Evolutionary conservation across 2,888 invertebrate genomes (phyloP), one percentile per base, ranked within the genome.

Genomic region (Harpalus rufipes): DNA sequence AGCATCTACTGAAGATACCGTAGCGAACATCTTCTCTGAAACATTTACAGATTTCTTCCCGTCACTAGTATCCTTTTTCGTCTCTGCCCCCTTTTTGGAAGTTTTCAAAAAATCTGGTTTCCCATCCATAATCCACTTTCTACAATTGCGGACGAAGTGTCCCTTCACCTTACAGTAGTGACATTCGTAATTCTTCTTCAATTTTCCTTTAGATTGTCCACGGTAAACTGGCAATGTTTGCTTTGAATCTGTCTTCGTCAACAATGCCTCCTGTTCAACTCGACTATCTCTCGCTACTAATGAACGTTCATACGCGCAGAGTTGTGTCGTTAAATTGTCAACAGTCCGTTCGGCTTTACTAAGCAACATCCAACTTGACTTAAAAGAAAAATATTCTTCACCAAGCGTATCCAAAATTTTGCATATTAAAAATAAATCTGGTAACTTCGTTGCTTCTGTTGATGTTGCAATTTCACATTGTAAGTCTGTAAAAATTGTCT

Each of bases 181-280:
- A n/a, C 1, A 58, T 1, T 58, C 58, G 58, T 58, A 58, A 58
- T 58, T 58, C 58, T 58, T 58, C 14, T 58, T 58, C 4, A n/a
- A n/a, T 58, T 58, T 58, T 10, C 58, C 58, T 58, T 58, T 58
- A 58, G 58, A 58, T 14, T n/a, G n/a, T n/a, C n/a, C n/a, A n/a
- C n/a, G n/a, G n/a, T n/a, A n/a, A n/a, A n/a, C n/a, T n/a, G n/a
- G n/a, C n/a, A n/a, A n/a, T n/a, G n/a, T n/a, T 58, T n/a, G n/a
- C n/a, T 81, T 88, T 87, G 58, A 85, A 87, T n/a, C n/a, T 3
- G n/a, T 1, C n/a, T 1, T 58, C n/a, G n/a, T n/a, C n/a, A n/a
- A n/a, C n/a, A n/a, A n/a, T n/a, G n/a, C n/a, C n/a, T n/a, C n/a
- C n/a, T n/a, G n/a, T n/a, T n/a, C n/a, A n/a, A n/a, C n/a, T n/a